Evolutionary conservation across 2,888 invertebrate genomes (phyloP), one percentile per base, ranked within the genome.

Genomic region (Morinoia aosen): DNA sequence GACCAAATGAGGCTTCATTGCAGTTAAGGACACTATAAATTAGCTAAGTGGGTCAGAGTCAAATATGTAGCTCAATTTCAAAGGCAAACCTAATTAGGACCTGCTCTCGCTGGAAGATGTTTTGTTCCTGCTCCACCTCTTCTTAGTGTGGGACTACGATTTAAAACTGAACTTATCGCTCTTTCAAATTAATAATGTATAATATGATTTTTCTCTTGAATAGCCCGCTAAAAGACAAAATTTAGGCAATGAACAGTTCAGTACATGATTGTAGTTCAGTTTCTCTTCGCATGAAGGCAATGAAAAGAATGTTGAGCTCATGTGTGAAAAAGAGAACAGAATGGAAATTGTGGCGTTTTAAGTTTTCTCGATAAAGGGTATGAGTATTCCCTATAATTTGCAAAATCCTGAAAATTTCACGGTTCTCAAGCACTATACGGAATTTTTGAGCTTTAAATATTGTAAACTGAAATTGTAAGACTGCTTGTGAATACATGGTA

Each of bases 1-100:
- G 91, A 91, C 91, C 91, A 91, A 91, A 91, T 91, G 91, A 91
- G 91, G 91, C 91, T 57, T 91, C 91, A 91, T 91, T 91, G 91
- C 91, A 91, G 91, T 91, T 91, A 91, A 91, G 33, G 91, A 91
- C 48, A 57, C 91, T 25, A 91, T 91, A 91, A 91, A 91, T 91
- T 91, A 91, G 57, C 91, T 91, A 91, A 91, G 91, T 91, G 91
- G 91, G 91, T 91, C 91, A 91, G 91, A 91, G 57, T 91, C 91
- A 91, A 91, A 91, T 91, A 91, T 91, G 56, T 57, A 57, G 57
- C 91, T 91, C 91, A 91, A 91, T 91, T 91, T 91, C 91, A 91
- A 91, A 91, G 91, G 91, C 91, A 91, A 91, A 91, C 91, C 91
- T 57, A 91, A 91, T 91, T 57, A 91, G 91, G 57, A 91, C 33